Evolutionary conservation across 1,140 invertebrate species (phyloP), one percentile per base, ranked within the genome.

Genomic region (Trichoplusia ni): DNA sequence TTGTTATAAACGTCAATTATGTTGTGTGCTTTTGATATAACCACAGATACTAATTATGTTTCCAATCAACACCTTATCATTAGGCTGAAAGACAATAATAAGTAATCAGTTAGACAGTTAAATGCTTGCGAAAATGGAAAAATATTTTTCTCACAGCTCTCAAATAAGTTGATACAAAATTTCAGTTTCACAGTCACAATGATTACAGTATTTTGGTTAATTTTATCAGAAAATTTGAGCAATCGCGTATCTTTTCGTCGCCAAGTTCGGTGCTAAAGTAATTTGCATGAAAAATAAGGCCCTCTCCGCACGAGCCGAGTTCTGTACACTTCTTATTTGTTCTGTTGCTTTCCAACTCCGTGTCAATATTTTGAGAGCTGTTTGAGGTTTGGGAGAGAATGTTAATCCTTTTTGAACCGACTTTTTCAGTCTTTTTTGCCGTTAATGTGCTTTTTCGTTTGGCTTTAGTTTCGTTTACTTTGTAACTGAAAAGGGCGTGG

Each of bases 291-390:
- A 49, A 31, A 49, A 49, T 49, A 49, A 31, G 27, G 13, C 27
- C 29, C 14, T 14, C 31, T 13, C 21, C 21, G 18, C 14, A 51
- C 46, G 18, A 51, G 47, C 19, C 35, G 47, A 51, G 29, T 51
- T 51, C 47, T 35, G 47, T 13, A 51, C 9, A 35, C 11, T 51
- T 33, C 16, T 51, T 51, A 13, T 51, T 33, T 51, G 27, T 33
- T 18, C 21, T 51, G 14, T 7, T 27, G 27, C 47, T 29, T 7
- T 27, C 47, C 9, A 21, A 11, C 14, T 21, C 31, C n/a, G 47
- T 35, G 47, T 51, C 47, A 51, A 51, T 51, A 51, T 51, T 51
- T 21, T 51, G 29, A 35, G 29, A 51, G 47, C 46, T 49, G 25
- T 23, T 49, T 49, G 25, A 49, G 46, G 46, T 49, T 51, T 33